Conservation (phyloP, 1,140 invertebrate genomes). For the Aphaenogaster floridana region DNA sequence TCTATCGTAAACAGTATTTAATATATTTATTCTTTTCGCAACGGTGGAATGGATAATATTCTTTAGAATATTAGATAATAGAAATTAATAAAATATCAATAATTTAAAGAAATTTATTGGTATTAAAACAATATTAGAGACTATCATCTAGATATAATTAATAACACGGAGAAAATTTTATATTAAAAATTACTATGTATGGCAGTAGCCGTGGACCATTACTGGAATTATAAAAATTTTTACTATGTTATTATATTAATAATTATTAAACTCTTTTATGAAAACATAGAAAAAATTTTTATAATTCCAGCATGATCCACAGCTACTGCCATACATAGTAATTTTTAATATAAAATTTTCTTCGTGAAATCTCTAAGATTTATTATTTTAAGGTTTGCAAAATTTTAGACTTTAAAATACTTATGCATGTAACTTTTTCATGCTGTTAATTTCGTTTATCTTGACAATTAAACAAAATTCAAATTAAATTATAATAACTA, state of each 20-base stretch:
- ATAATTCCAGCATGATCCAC: too few species aligned
- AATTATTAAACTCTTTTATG: too few species aligned
- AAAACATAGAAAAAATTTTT: too few species aligned
- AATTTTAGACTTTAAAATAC: not conserved
- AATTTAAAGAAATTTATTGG: conserved; percentile 4
- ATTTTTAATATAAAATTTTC: too few species aligned
- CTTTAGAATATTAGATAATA: not conserved
- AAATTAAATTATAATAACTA: not conserved
- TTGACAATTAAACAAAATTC: not conserved
- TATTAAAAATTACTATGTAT: too few species aligned
- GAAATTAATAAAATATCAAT: not conserved
- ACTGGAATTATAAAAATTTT: too few species aligned
- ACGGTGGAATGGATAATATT: not conserved
- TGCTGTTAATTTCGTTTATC: not conserved
- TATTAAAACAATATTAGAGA: not conserved
- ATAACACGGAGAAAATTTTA: too few species aligned
- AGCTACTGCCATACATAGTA: too few species aligned
- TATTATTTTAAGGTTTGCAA: not conserved
- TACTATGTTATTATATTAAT: too few species aligned
- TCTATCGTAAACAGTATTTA: conserved; percentile 9
- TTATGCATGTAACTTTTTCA: not conserved
- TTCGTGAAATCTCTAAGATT: not conserved
- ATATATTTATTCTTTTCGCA: not conserved
- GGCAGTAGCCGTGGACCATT: too few species aligned
- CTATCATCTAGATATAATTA: not conserved